Percentiles rank a stretch among this genome's conserved stretches.
Evolutionary conservation across 2,888 invertebrate genomes (phyloP).

Genomic region (Brenthis ino): DNA sequence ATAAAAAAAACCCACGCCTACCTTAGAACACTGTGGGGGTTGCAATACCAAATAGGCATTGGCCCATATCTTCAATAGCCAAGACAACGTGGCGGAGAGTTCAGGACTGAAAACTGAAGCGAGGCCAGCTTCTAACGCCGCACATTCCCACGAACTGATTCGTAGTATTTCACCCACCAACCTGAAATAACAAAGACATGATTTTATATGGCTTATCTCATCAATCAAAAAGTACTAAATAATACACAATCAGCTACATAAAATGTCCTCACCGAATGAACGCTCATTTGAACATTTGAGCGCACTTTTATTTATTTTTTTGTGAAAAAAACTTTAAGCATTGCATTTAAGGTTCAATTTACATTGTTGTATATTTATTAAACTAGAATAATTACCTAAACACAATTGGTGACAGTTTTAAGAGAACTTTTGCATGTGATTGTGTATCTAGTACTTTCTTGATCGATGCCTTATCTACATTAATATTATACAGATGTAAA

Average conservation of each 20-base stretch:
- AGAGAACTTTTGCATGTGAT: no score
- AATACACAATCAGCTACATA: not conserved
- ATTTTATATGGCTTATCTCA: no score
- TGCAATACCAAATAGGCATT: slow-evolving; percentile 86
- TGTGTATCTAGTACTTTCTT: no score
- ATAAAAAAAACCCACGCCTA: slow-evolving; percentile 38
- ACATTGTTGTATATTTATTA: no score
- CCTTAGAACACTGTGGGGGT: slow-evolving; percentile 63
- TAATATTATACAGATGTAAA: no score
- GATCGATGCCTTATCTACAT: no score
- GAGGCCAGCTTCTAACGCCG: slow-evolving; percentile 84
- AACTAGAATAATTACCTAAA: no score
- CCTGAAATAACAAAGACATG: slow-evolving; percentile 57
- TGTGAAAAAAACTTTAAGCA: not conserved
- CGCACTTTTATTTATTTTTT: not conserved
- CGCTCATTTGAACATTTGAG: not conserved
- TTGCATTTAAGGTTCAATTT: no score
- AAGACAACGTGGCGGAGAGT: slow-evolving; percentile 88
- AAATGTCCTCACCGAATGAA: not conserved
- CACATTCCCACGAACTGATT: slow-evolving; percentile 88
- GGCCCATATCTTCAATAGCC: slow-evolving; percentile 91
- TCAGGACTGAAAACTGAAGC: slow-evolving; percentile 89
- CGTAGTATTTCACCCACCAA: slow-evolving; percentile 87
- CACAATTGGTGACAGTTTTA: no score
- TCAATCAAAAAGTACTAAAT: not conserved